These are phyloP conservation scores for Nemurella pictetii DNA, from an alignment of 2,888 invertebrate genomes.

Conservation along the genomic window DNA sequence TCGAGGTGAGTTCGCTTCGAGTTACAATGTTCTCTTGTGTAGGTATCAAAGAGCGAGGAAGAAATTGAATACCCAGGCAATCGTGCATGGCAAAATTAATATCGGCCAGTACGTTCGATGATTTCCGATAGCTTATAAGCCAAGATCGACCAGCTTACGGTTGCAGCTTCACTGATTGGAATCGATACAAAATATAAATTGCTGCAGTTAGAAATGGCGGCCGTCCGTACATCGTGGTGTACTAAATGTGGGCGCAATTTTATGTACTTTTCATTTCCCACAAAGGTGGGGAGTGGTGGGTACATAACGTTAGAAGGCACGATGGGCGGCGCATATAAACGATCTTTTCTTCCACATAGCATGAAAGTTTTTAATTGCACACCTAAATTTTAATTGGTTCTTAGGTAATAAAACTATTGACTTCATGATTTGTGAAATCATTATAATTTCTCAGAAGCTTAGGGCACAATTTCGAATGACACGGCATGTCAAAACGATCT, in stretches of 20 bases:
- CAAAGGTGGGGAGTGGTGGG: not conserved
- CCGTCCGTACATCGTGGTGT: not conserved
- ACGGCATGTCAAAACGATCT: not conserved
- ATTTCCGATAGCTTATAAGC: not conserved
- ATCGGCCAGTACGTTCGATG: not conserved
- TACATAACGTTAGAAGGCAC: too few species aligned
- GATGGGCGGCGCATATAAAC: not conserved
- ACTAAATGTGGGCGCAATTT: not conserved
- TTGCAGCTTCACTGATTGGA: not conserved
- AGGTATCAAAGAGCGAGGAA: not conserved
- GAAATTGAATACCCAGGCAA: slow-evolving; percentile 6
- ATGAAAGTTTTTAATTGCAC: not conserved
- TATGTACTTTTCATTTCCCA: not conserved
- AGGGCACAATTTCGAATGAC: not conserved
- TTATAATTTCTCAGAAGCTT: not conserved
- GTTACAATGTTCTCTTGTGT: not conserved
- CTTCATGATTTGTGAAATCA: not conserved
- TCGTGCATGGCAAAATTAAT: slow-evolving; percentile 10
- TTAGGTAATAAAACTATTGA: not conserved
- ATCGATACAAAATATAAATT: not conserved
- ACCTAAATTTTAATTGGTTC: not conserved
- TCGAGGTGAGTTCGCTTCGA: not conserved
- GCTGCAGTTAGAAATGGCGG: not conserved
- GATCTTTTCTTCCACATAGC: not conserved
- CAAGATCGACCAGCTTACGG: not conserved